A percentile compares a stretch with the other conserved stretches of the same genome.
phyloP scores from a whole-genome alignment of 35 echinoderm and acorn worm species.

The Eucidaris tribuloides region DNA sequence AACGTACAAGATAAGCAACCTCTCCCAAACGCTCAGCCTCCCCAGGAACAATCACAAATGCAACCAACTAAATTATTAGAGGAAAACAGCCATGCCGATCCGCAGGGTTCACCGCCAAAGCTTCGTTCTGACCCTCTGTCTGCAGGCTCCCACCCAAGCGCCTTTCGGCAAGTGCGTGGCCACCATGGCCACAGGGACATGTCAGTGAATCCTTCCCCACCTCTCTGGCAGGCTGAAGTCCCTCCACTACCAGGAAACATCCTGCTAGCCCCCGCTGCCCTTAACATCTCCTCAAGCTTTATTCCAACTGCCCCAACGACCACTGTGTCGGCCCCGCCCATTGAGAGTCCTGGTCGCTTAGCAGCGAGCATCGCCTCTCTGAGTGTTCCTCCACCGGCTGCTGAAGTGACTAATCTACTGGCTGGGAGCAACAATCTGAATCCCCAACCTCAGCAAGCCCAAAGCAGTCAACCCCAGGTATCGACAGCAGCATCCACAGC shows the following conservation, averaged over 20 bases:
- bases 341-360: constrained; percentile 25
- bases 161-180: constrained; percentile 63
- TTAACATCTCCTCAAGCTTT: constrained; percentile 1
- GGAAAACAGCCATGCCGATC: too few relatives aligned
- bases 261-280: constrained; percentile 65
- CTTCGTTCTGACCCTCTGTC: constrained; percentile 22
- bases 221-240: constrained; percentile 78
- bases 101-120: not conserved
- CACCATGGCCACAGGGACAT: constrained; percentile 36
- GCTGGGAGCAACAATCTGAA: not conserved
- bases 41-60: not conserved
- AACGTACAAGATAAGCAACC: not conserved
- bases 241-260: constrained; percentile 78
- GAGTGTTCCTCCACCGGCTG: constrained; percentile 23
- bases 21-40: not conserved
- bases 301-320: constrained; percentile 10
- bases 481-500: not conserved
- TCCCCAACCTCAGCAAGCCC: constrained; percentile 5
- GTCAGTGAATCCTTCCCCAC: constrained; percentile 76
- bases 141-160: constrained; percentile 56
- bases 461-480: not conserved
- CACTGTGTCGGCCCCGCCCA: constrained; percentile 12
- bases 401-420: constrained; percentile 24
- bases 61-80: too few relatives aligned
- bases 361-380: constrained; percentile 45